Percentiles rank a stretch among this genome's conserved stretches.
Evolutionary conservation across 1,140 invertebrate genomes (phyloP).

Genomic region (Zaprionus camerounensis): DNA sequence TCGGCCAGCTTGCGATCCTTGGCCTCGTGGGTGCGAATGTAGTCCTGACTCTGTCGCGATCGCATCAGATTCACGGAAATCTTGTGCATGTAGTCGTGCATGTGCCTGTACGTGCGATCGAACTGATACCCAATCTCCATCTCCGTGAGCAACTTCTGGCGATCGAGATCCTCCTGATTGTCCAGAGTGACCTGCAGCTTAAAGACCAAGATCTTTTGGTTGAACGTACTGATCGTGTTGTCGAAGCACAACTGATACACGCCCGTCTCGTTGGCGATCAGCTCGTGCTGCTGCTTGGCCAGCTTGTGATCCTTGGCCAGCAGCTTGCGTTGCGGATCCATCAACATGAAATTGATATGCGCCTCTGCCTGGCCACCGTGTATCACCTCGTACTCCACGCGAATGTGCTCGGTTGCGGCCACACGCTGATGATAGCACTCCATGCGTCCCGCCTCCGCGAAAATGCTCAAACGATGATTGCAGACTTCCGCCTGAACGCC

Average conservation of each 20-base stretch:
- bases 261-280: slow-evolving; percentile 86
- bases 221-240: slow-evolving; percentile 91
- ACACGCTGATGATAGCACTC: slow-evolving; percentile 89
- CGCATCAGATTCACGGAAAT: slow-evolving; percentile 87
- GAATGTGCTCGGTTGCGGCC: slow-evolving; percentile 86
- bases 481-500: slow-evolving; percentile 48
- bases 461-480: slow-evolving; percentile 88
- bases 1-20: slow-evolving; percentile 91
- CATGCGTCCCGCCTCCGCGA: slow-evolving; percentile 87
- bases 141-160: slow-evolving; percentile 81
- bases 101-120: slow-evolving; percentile 86
- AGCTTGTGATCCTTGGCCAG: slow-evolving; percentile 88
- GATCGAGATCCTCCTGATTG: slow-evolving; percentile 51
- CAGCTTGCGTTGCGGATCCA: slow-evolving; percentile 86
- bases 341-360: slow-evolving; percentile 89
- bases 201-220: slow-evolving; percentile 91
- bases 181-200: slow-evolving; percentile 87
- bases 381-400: slow-evolving; percentile 91
- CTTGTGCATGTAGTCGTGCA: slow-evolving; percentile 86
- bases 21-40: slow-evolving; percentile 89
- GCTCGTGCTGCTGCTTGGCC: slow-evolving; percentile 86
- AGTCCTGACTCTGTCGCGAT: slow-evolving; percentile 89
- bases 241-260: slow-evolving; percentile 93
- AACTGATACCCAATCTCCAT: slow-evolving; percentile 87
- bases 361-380: slow-evolving; percentile 90